Evolutionary conservation across 2,797 vertebrate genomes (phyloP).

Genomic region (Sus cebifrons): DNA sequence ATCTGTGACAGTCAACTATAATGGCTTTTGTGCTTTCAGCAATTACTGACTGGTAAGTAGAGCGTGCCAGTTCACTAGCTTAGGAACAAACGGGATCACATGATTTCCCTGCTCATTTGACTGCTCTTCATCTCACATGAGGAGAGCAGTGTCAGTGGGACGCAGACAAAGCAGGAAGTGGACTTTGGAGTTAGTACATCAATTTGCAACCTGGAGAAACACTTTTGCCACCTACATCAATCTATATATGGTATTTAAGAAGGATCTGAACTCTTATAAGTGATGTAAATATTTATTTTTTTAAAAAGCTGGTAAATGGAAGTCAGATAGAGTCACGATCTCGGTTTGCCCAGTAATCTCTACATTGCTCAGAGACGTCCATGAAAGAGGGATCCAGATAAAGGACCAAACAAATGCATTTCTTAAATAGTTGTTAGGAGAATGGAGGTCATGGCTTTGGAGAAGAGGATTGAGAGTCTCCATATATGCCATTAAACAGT

Average conservation of each 20-base stretch:
- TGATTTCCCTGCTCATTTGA: background rate
- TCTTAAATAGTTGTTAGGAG: background rate
- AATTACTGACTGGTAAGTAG: conserved; percentile 30
- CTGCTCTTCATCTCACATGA: conserved; percentile 1
- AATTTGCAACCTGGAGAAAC: conserved; percentile 43
- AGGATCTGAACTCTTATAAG: background rate
- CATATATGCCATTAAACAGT: background rate
- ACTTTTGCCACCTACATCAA: background rate
- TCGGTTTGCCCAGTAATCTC: background rate
- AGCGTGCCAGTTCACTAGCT: conserved; percentile 1
- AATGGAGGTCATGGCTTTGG: background rate
- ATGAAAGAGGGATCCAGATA: background rate
- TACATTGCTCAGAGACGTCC: background rate
- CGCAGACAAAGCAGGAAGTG: conserved; percentile 5
- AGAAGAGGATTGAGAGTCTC: background rate
- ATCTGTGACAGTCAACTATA: conserved; percentile 55
- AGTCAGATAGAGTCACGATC: conserved; percentile 21
- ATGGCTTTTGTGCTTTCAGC: conserved; percentile 38
- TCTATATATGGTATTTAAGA: conserved; percentile 22
- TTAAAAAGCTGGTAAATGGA: background rate
- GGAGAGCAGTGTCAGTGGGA: background rate
- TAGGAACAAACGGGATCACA: conserved; percentile 40
- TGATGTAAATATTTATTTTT: conserved; percentile 1
- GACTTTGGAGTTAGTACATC: conserved; percentile 40
- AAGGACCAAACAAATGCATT: background rate